A percentile compares a stretch with the other conserved stretches of the same genome.
Evolutionary conservation across 1,140 invertebrate species (phyloP).

Genomic region (Stratiolaelaps scimitus): DNA sequence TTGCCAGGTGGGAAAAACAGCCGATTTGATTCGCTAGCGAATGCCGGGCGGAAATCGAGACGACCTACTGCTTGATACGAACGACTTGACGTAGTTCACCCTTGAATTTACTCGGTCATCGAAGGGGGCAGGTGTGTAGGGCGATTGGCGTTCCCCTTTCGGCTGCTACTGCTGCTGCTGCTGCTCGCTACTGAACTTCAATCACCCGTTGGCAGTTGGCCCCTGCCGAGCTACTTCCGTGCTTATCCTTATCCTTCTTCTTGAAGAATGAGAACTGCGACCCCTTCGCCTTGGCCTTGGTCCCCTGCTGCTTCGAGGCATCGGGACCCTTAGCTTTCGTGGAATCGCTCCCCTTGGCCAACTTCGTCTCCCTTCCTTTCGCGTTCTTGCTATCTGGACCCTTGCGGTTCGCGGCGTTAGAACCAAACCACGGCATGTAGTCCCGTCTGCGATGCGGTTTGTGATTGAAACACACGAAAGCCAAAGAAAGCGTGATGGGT

Average conservation of each 20-base stretch:
- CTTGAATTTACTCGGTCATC: no score
- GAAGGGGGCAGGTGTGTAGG: no score
- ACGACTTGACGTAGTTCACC: no score
- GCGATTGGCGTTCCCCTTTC: no score
- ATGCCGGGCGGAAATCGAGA: no score
- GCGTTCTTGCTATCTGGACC: slow-evolving; percentile 36
- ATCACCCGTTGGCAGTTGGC: slow-evolving; percentile 12
- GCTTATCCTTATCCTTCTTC: slow-evolving; percentile 10
- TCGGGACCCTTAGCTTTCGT: slow-evolving; percentile 6
- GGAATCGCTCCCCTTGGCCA: slow-evolving; percentile 4
- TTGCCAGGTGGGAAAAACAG: no score
- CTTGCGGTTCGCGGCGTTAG: slow-evolving; percentile 25
- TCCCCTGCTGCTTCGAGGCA: slow-evolving; percentile 11
- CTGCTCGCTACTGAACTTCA: not conserved
- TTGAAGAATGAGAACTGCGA: slow-evolving; percentile 27
- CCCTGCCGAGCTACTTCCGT: not conserved
- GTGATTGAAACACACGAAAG: no score
- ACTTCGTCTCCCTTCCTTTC: slow-evolving; percentile 33
- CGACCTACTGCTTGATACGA: no score
- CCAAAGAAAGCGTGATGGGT: no score
- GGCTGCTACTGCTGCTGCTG: no score
- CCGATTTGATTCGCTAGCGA: no score
- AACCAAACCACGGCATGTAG: slow-evolving; percentile 35
- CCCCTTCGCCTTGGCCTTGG: slow-evolving; percentile 18
- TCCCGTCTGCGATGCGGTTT: slow-evolving; percentile 33